phyloP scores from a whole-genome alignment of 2,888 invertebrate species.

The Frankliniella intonsa region DNA sequence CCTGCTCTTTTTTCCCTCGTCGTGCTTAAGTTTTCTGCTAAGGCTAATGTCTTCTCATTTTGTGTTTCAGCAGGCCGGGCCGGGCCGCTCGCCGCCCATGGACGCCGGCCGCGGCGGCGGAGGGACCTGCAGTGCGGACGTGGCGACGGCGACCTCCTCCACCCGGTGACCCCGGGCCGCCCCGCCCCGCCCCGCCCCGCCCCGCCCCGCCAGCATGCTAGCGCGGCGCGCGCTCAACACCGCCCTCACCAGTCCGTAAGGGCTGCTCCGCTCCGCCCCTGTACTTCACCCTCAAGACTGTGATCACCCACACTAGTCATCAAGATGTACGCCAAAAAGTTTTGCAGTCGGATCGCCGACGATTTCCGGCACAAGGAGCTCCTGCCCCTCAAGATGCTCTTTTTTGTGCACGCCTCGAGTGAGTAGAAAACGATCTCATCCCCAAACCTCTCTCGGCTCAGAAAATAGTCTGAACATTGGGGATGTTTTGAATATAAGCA shows the following conservation, averaged over 20 bases:
- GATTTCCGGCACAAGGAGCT: constrained; percentile 68
- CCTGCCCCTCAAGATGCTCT: constrained; percentile 67
- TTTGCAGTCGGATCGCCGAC: constrained; percentile 61
- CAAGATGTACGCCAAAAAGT: constrained; percentile 50
- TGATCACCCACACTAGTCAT: neutral
- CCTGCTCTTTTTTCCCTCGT: too few relatives aligned
- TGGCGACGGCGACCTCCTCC: neutral
- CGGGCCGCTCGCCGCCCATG: neutral
- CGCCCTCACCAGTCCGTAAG: neutral
- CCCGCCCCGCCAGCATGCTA: neutral
- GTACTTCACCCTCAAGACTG: neutral
- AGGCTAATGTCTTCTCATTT: too few relatives aligned
- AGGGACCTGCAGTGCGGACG: neutral
- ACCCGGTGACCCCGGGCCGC: neutral
- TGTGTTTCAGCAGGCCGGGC: neutral
- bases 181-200: neutral
- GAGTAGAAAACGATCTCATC: constrained; percentile 46
- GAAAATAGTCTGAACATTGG: too few relatives aligned
- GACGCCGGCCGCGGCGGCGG: neutral
- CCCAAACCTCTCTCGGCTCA: too few relatives aligned
- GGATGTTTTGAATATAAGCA: neutral
- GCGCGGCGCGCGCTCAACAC: neutral
- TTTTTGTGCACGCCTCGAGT: constrained; percentile 76
- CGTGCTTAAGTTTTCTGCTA: too few relatives aligned
- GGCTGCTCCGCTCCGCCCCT: neutral